Percentiles rank a stretch among this genome's conserved stretches.
Conservation (phyloP, 2,888 invertebrate genomes). For the Stenotaenia linearis region DNA sequence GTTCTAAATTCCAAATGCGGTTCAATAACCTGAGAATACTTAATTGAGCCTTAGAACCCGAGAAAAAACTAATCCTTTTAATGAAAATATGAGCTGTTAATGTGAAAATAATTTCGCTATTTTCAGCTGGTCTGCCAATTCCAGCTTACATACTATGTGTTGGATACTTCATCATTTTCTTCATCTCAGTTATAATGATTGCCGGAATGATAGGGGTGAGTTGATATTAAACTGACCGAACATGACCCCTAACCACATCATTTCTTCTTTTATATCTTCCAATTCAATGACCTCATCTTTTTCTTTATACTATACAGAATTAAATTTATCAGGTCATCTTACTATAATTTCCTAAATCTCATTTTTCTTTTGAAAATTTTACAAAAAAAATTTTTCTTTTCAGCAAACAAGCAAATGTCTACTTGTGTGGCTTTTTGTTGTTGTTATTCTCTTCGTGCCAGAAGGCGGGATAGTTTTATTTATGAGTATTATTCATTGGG, state of each 20-base stretch:
- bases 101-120: slow-evolving; percentile 27
- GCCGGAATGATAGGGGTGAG: slow-evolving; percentile 54
- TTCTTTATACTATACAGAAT: not conserved
- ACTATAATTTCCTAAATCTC: not conserved
- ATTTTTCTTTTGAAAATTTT: not conserved
- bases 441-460: slow-evolving; percentile 52
- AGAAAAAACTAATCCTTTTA: not conserved
- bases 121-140: slow-evolving; percentile 49
- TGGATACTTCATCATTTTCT: slow-evolving; percentile 52
- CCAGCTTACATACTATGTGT: slow-evolving; percentile 53
- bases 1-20: not conserved
- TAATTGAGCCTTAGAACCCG: not conserved
- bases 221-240: slow-evolving; percentile 34
- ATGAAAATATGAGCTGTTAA: not conserved
- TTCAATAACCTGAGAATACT: not conserved
- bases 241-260: not conserved
- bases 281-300: not conserved
- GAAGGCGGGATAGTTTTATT: slow-evolving; percentile 55
- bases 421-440: slow-evolving; percentile 53
- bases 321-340: slow-evolving; percentile 3
- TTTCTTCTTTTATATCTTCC: not conserved
- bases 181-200: slow-evolving; percentile 52
- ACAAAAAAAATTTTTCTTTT: slow-evolving; percentile 24
- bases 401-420: slow-evolving; percentile 52
- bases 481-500: slow-evolving; percentile 56